Evolutionary conservation across 1,140 invertebrate species (phyloP), one percentile per base, ranked within the genome.

Genomic region (Drosophila sturtevanti): DNA sequence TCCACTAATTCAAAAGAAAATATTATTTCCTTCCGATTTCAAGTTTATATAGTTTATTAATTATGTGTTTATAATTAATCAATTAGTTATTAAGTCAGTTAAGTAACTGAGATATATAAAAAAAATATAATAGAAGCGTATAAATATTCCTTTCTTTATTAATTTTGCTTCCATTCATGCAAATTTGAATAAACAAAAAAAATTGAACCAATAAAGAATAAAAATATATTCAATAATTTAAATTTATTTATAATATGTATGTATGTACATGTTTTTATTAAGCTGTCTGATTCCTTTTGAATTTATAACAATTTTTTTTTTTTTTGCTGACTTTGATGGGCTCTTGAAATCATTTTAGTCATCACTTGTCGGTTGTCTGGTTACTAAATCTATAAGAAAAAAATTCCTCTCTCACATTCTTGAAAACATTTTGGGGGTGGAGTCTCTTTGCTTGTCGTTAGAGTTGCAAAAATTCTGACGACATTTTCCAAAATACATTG

Each of bases 401-500:
- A 68, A 75, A 68, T 24, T 16, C 41, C 55, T 65, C 62, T 52
- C 21, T 16, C 31, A 31, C 3, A 44, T 63, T 22, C 44, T 68
- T 24, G n/a, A 16, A 7, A n/a, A 22, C 16, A 34, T 44, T 37
- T n/a, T 37, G 63, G 41, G n/a, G n/a, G n/a, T n/a, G 22, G 4
- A 52, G 54, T 54, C 67, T 63, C 44, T 60, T 68, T 58, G 38
- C 41, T 7, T 55, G 51, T 70, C 44, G 54, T 67, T 64, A 75
- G 41, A 44, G 67, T 71, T 70, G 76, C 68, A 72, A 63, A 68
- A 63, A 69, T 78, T 52, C 61, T 76, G 70, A 79, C 61, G 67
- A 70, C 67, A 86, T 72, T 87, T 80, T 73, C 51, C 37, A 67
- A 89, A 89, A 89, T 79, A 87, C 84, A 89, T 89, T 84, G 85